Evolutionary conservation across 2,888 invertebrate genomes (phyloP).

Genomic region (Aleiodes testaceus): DNA sequence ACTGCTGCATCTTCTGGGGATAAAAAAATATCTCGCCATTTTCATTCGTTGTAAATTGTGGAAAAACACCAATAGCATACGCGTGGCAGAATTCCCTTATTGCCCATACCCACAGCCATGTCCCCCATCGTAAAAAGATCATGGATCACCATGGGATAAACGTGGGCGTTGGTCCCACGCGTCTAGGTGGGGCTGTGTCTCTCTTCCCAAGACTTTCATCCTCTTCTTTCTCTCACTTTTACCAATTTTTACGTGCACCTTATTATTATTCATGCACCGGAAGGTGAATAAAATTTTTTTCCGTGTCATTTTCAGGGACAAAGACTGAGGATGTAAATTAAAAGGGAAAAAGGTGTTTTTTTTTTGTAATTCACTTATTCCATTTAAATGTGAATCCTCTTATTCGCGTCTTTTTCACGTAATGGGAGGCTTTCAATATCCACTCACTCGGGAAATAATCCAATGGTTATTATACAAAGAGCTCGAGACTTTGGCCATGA

Average conservation of each 20-base stretch:
- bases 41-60: background rate
- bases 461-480: slow-evolving; percentile 30
- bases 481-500: slow-evolving; percentile 28
- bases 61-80: slow-evolving; percentile 22
- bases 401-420: background rate
- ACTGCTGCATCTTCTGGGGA: slow-evolving; percentile 38
- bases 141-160: slow-evolving; percentile 55
- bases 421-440: slow-evolving; percentile 38
- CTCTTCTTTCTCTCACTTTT: slow-evolving; percentile 22
- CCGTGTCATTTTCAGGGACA: too few species aligned
- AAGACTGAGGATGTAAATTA: too few species aligned
- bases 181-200: slow-evolving; percentile 69
- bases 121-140: slow-evolving; percentile 13
- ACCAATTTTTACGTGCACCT: background rate
- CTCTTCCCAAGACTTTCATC: slow-evolving; percentile 35
- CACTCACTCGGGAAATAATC: slow-evolving; percentile 17
- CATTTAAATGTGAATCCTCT: background rate
- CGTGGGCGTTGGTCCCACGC: slow-evolving; percentile 73
- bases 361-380: background rate
- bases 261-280: slow-evolving; percentile 20
- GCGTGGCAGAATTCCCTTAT: slow-evolving; percentile 47
- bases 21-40: background rate
- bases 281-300: background rate
- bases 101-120: slow-evolving; percentile 31
- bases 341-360: background rate